Percentiles rank a stretch among this genome's conserved stretches.
These are phyloP conservation scores for Tamias sibiricus DNA, from an alignment of 2,113 vertebrate species.

Conservation along the genomic window DNA sequence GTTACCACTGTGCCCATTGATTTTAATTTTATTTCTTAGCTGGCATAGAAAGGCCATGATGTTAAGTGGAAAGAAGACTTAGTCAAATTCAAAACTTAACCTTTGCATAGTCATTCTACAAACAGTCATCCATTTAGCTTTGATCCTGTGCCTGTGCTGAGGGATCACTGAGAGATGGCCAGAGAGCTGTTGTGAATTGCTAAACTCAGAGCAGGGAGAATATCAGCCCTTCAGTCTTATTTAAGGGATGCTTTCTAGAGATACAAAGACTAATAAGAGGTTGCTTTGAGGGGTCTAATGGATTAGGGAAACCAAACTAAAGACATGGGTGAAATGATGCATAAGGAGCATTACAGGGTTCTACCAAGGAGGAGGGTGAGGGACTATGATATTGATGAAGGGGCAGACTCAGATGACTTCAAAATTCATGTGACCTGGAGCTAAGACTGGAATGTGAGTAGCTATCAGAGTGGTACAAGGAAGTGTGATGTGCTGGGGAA, in stretches of 20 bases:
- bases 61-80: background rate
- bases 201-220: background rate
- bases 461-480: background rate
- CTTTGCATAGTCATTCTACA: background rate
- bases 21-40: background rate
- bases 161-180: accelerated
- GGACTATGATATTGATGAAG: background rate
- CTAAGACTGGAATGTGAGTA: background rate
- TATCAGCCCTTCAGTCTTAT: background rate
- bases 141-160: background rate
- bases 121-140: too few species aligned
- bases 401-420: background rate
- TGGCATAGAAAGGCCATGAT: background rate
- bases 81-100: background rate
- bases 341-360: too few species aligned
- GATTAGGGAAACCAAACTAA: background rate
- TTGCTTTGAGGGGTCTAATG: background rate
- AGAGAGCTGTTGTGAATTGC: background rate
- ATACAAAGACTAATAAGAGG: background rate
- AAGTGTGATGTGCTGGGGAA: background rate
- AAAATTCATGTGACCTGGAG: background rate
- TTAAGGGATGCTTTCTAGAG: background rate
- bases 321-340: background rate
- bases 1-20: too few species aligned
- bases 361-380: background rate